A percentile compares a stretch with the other conserved stretches of the same genome.
These are phyloP conservation scores for Crioceris asparagi DNA, from an alignment of 2,888 invertebrate species.

Conservation along the genomic window DNA sequence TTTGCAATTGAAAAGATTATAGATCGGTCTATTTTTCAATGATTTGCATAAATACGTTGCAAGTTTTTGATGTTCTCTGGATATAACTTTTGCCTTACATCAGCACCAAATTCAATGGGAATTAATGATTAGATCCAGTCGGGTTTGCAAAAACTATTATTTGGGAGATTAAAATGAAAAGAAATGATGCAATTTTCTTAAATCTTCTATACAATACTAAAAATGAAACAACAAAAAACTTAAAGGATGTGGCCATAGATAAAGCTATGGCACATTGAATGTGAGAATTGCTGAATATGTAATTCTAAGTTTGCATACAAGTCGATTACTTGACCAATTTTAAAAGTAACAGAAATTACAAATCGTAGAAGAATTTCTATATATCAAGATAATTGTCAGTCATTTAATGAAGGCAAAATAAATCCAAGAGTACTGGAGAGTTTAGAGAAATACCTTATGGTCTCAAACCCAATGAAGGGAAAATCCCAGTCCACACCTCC, in stretches of 20 bases:
- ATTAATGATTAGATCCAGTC: slow-evolving; percentile 57
- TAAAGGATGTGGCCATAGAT: slow-evolving; percentile 44
- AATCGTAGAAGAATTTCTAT: no score
- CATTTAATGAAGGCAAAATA: no score
- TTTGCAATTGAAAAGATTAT: slow-evolving; percentile 43
- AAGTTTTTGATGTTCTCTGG: slow-evolving; percentile 64
- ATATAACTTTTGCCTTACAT: slow-evolving; percentile 71
- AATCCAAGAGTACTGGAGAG: no score
- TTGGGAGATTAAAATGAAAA: slow-evolving; percentile 50
- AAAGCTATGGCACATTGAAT: slow-evolving; percentile 58
- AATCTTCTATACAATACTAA: slow-evolving; percentile 52
- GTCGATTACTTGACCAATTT: no score
- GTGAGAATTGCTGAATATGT: no score
- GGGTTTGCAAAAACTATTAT: slow-evolving; percentile 58
- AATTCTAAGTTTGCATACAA: no score
- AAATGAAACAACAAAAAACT: slow-evolving; percentile 42
- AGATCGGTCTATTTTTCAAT: slow-evolving; percentile 53
- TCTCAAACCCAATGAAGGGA: no score
- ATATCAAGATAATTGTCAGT: no score
- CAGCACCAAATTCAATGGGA: slow-evolving; percentile 58
- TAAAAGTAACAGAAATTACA: no score
- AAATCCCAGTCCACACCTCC: no score
- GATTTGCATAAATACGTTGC: slow-evolving; percentile 49
- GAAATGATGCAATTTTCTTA: slow-evolving; percentile 24
- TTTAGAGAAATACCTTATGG: no score